Percentiles rank a stretch among this genome's conserved stretches.
Conservation (phyloP, 1,140 invertebrate species). For the Drosophila pseudoananassae region DNA sequence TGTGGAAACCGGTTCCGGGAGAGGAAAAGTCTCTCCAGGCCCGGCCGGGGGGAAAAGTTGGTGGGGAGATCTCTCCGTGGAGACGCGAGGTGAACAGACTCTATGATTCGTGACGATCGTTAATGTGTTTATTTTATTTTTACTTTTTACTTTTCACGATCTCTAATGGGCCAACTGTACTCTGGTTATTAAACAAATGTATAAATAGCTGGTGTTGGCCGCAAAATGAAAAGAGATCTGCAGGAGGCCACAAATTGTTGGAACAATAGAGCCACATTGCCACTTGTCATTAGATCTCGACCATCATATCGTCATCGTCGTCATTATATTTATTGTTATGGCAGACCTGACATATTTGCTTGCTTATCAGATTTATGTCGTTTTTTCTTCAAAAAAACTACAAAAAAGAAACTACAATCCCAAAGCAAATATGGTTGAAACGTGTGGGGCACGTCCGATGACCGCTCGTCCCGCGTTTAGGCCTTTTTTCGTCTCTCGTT, state of each 20-base stretch:
- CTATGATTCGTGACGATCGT: slow-evolving; percentile 44
- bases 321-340: slow-evolving; percentile 49
- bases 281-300: slow-evolving; percentile 52
- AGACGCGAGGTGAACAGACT: slow-evolving; percentile 64
- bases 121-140: neutral
- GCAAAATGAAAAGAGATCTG: neutral
- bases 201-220: slow-evolving; percentile 12
- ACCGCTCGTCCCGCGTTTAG: neutral
- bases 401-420: slow-evolving; percentile 19
- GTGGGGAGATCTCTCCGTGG: too few relatives aligned
- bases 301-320: too few relatives aligned
- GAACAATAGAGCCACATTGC: slow-evolving; percentile 21
- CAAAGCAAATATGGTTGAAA: slow-evolving; percentile 15
- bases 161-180: too few relatives aligned
- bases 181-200: too few relatives aligned
- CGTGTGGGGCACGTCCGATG: slow-evolving; percentile 25
- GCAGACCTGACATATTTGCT: slow-evolving; percentile 67
- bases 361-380: slow-evolving; percentile 77
- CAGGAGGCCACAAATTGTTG: too few relatives aligned
- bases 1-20: slow-evolving; percentile 34
- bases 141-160: too few relatives aligned
- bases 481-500: slow-evolving; percentile 14
- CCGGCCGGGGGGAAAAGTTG: too few relatives aligned
- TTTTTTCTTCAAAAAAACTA: slow-evolving; percentile 30
- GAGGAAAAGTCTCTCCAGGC: slow-evolving; percentile 35